Evolutionary conservation across 2,888 invertebrate genomes (phyloP).

Genomic region (Phasia obesa): DNA sequence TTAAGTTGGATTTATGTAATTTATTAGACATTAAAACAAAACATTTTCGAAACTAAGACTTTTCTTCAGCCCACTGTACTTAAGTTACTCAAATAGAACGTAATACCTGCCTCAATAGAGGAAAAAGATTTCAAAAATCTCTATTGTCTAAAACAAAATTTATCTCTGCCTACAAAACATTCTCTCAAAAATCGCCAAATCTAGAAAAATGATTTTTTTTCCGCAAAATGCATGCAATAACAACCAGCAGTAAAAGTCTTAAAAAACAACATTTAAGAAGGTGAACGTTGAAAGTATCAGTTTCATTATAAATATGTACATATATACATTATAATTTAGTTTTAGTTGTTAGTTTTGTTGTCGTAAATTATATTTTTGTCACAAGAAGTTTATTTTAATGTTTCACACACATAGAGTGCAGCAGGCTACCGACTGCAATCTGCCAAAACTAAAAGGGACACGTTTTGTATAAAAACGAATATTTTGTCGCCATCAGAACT

Average conservation of each 20-base stretch:
- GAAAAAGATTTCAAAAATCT: not conserved
- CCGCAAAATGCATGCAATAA: not conserved
- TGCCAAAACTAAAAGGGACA: no score
- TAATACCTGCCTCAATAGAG: no score
- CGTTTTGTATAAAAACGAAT: no score
- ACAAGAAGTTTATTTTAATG: slow-evolving; percentile 41
- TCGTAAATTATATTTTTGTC: slow-evolving; percentile 46
- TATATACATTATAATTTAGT: slow-evolving; percentile 26
- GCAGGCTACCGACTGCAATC: no score
- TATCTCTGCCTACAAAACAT: slow-evolving; percentile 3
- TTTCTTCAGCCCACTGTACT: no score
- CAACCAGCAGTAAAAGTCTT: not conserved
- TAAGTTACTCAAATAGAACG: no score
- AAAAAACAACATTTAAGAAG: slow-evolving; percentile 20
- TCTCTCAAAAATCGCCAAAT: slow-evolving; percentile 16
- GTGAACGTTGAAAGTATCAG: slow-evolving; percentile 47
- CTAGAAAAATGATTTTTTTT: slow-evolving; percentile 13
- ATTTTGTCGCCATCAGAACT: no score
- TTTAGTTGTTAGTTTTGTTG: slow-evolving; percentile 26
- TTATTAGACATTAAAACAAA: no score
- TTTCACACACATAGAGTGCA: no score
- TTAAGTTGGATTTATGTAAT: no score
- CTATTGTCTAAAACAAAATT: slow-evolving; percentile 6
- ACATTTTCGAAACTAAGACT: no score
- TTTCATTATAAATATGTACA: no score